Percentiles rank a stretch among this genome's conserved stretches.
phyloP scores from a whole-genome alignment of 2,888 invertebrate genomes.

The Tanypteryx hageni region DNA sequence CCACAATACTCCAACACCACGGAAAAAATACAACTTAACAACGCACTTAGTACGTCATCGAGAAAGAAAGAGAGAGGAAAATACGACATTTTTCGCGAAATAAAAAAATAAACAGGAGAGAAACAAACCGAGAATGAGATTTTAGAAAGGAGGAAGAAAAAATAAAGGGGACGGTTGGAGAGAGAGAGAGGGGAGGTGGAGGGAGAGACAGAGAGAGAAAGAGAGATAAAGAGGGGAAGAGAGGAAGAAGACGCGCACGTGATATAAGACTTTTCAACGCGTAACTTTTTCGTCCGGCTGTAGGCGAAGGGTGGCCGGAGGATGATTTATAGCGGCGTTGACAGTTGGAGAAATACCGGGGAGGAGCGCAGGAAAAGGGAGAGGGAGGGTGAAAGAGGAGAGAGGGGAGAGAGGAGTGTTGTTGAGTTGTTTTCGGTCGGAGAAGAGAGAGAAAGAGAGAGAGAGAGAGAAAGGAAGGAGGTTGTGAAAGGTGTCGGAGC shows the following conservation, averaged over 20 bases:
- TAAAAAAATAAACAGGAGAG: too few relatives aligned
- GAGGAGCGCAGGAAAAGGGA: not conserved
- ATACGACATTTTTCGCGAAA: too few relatives aligned
- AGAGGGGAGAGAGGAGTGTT: not conserved
- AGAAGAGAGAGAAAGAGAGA: not conserved
- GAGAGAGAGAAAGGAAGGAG: not conserved
- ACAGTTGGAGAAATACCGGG: conserved; percentile 17
- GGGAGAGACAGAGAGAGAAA: not conserved
- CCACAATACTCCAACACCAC: too few relatives aligned
- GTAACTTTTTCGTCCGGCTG: not conserved
- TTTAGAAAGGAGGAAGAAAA: too few relatives aligned
- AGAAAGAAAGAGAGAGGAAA: too few relatives aligned
- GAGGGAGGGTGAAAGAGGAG: not conserved
- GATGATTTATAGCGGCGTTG: conserved; percentile 39
- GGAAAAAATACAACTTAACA: too few relatives aligned
- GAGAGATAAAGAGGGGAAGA: not conserved
- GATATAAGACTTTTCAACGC: not conserved
- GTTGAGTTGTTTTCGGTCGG: not conserved
- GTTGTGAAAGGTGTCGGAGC: too few relatives aligned
- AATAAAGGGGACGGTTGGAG: not conserved
- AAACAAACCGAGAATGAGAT: too few relatives aligned
- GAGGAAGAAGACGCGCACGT: not conserved
- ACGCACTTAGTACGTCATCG: too few relatives aligned
- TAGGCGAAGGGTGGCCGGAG: not conserved
- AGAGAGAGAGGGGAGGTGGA: not conserved